Conservation (phyloP, 2,888 invertebrate genomes). For the Pogonocherus hispidulus region DNA sequence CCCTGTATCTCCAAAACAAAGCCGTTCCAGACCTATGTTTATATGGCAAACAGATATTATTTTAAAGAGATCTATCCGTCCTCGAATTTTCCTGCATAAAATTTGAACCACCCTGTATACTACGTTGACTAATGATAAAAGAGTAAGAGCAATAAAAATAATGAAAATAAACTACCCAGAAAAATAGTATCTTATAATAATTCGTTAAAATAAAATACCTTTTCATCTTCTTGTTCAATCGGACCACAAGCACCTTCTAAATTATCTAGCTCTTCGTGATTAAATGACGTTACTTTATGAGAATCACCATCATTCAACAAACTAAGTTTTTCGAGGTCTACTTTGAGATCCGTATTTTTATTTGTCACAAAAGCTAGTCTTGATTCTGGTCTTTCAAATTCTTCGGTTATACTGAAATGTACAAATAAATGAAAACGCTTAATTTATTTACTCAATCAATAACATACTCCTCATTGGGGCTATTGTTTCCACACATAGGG, state of each 20-base stretch:
- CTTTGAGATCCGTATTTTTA: conserved; percentile 63
- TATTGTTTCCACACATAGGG: conserved; percentile 63
- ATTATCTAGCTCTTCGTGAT: conserved; percentile 49
- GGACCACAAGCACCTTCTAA: conserved; percentile 60
- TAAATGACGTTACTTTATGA: conserved; percentile 51
- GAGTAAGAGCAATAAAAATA: too few species aligned
- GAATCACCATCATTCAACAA: conserved; percentile 63
- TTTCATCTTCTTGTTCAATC: conserved; percentile 58
- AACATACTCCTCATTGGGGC: conserved; percentile 63
- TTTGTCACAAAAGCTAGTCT: conserved; percentile 63
- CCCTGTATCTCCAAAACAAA: too few species aligned
- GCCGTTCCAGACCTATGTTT: too few species aligned
- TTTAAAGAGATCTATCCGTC: too few species aligned
- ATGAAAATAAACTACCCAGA: too few species aligned
- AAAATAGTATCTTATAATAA: too few species aligned
- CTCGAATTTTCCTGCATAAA: too few species aligned
- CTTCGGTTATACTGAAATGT: conserved; percentile 49
- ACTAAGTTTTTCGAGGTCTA: conserved; percentile 64
- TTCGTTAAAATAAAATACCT: conserved; percentile 55
- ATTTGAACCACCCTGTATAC: too few species aligned
- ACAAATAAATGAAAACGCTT: not conserved
- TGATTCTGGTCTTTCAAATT: conserved; percentile 64
- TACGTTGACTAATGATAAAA: too few species aligned
- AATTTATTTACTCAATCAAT: not conserved
- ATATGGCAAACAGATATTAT: too few species aligned